Evolutionary conservation across 2,888 invertebrate genomes (phyloP).

Genomic region (Aphidius colemani): DNA sequence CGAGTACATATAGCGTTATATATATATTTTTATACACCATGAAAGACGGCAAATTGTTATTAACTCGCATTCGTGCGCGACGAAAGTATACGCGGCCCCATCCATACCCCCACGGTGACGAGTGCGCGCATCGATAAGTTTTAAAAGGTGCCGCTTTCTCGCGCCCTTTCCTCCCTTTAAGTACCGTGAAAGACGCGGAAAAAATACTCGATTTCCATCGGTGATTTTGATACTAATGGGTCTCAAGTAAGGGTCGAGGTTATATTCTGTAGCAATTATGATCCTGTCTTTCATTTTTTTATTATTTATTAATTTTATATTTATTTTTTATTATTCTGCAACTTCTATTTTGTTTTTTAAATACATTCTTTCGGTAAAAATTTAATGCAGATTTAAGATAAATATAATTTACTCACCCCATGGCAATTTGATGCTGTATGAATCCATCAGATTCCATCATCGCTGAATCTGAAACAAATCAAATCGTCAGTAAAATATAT

Average conservation of each 20-base stretch:
- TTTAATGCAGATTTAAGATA: neutral
- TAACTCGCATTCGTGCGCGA: constrained; percentile 40
- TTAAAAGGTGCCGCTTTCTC: constrained; percentile 27
- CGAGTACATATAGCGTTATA: neutral
- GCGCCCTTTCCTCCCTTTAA: constrained; percentile 19
- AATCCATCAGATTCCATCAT: no score
- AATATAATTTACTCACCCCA: no score
- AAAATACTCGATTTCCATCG: constrained; percentile 16
- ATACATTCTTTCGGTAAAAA: neutral
- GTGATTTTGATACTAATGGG: constrained; percentile 27
- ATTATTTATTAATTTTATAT: neutral
- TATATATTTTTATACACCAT: neutral
- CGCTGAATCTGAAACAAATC: no score
- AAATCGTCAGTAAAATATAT: no score
- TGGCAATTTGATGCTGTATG: no score
- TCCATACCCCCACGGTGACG: constrained; percentile 24
- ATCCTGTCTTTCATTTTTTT: constrained; percentile 10
- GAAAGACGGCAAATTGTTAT: constrained; percentile 38
- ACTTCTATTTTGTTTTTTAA: neutral
- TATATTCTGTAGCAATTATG: constrained; percentile 11
- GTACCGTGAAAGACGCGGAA: constrained; percentile 14
- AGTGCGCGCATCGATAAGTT: constrained; percentile 28
- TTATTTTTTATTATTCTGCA: neutral
- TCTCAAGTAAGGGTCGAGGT: constrained; percentile 13
- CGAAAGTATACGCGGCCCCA: constrained; percentile 35